These are phyloP conservation scores for Apis cerana DNA, from an alignment of 1,140 invertebrate genomes.

Conservation along the genomic window DNA sequence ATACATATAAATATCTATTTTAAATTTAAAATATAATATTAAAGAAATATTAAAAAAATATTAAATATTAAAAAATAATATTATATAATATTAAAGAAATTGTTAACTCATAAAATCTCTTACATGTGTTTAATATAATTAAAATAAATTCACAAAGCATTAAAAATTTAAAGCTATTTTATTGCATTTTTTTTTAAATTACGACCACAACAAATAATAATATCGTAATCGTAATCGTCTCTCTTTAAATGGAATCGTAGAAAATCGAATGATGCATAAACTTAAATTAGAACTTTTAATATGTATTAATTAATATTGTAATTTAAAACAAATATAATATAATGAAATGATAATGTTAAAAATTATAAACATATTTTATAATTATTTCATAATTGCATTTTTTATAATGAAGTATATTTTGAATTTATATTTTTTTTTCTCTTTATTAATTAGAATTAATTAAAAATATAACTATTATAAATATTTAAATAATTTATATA, in stretches of 20 bases:
- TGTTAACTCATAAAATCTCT: too few species aligned
- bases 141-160: not conserved
- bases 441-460: not conserved
- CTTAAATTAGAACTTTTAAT: constrained; percentile 2
- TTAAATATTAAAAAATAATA: too few species aligned
- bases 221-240: constrained; percentile 16
- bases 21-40: too few species aligned
- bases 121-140: too few species aligned
- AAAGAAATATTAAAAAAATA: too few species aligned
- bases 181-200: too few species aligned
- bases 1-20: not conserved
- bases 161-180: not conserved
- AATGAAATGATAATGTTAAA: constrained; percentile 13
- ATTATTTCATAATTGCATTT: not conserved
- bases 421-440: not conserved
- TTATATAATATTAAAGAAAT: too few species aligned
- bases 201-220: not conserved
- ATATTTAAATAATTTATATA: not conserved
- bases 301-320: constrained; percentile 13
- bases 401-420: not conserved
- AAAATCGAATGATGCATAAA: constrained; percentile 2
- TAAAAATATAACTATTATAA: not conserved
- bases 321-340: not conserved
- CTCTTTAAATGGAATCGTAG: constrained; percentile 29
- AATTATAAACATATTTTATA: not conserved